phyloP scores from a whole-genome alignment of 2,888 invertebrate genomes.

The Corbicula japonica region DNA sequence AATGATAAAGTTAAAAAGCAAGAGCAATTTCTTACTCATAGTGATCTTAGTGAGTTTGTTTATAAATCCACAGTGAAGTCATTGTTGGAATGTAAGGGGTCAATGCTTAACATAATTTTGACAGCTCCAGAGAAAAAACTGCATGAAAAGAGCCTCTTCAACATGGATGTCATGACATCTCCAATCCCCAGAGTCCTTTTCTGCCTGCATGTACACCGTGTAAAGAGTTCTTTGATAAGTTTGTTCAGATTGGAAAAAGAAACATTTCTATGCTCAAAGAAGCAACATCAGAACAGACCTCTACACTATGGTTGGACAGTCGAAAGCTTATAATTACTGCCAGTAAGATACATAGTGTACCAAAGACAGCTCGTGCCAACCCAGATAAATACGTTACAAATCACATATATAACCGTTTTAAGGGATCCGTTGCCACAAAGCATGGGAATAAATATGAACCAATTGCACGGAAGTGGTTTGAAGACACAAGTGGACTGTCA shows the following conservation, averaged over 20 bases:
- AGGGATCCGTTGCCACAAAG: conserved; percentile 33
- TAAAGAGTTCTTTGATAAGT: conserved; percentile 21
- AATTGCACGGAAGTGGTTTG: conserved; percentile 26
- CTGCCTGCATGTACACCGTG: conserved; percentile 11
- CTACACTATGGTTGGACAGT: conserved; percentile 30
- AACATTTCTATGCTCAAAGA: not conserved
- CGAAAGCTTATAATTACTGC: conserved; percentile 28
- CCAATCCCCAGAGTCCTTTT: not conserved
- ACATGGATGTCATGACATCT: conserved; percentile 18
- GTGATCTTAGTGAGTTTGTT: conserved; percentile 13
- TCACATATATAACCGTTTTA: conserved; percentile 33
- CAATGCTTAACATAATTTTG: conserved; percentile 34
- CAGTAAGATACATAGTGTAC: conserved; percentile 24
- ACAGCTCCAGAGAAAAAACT: conserved; percentile 19
- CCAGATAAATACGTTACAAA: conserved; percentile 34
- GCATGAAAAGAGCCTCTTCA: not conserved
- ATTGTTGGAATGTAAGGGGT: conserved; percentile 28
- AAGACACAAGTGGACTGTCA: not conserved
- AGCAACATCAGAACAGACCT: conserved; percentile 19
- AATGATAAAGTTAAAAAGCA: conserved; percentile 2
- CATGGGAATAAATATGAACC: conserved; percentile 38
- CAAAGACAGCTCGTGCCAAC: conserved; percentile 34
- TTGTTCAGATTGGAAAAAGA: not conserved
- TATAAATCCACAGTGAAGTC: not conserved
- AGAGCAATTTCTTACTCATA: conserved; percentile 21